Evolutionary conservation across 2,113 vertebrate genomes (phyloP), one percentile per base, ranked within the genome.

Genomic region (Cyprinus carpio): DNA sequence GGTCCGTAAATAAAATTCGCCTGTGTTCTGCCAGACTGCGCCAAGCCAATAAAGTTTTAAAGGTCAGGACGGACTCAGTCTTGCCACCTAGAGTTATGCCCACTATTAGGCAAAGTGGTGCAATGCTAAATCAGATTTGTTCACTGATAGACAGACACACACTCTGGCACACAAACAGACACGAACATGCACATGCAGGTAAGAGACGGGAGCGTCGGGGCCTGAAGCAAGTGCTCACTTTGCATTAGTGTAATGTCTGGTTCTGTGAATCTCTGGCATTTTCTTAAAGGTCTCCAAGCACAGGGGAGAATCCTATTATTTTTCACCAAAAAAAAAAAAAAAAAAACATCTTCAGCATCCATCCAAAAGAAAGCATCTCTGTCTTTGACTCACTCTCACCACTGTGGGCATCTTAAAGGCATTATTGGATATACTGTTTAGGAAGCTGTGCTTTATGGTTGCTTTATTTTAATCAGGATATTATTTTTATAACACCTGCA

Each of bases 241-340:
- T 86, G 86, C 88, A 92, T 93, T 90, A 92, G 67, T 8, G 82
- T 86, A 69, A 85, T 27, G 77, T 20, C 74, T 31, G 60, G 15
- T 67, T 76, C 87, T 87, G 87, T 86, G 87, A 90, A 87, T 89
- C 90, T 89, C 87, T 94, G 93, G 88, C 92, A 93, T 94, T 94
- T 93, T 84, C 65, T 69, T 80, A 92, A 93, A 94, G 91, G 91
- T 92, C 92, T 90, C 87, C n/a, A 86, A 86, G 72, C 89, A 82
- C 84, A 90, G 69, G 79, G 85, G 87, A 90, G 84, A 85, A 54
- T 81, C 43, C 4, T 4, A 54, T 76, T 54, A 49, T 75, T 4
- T 75, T 51, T 25, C 51, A 49, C 49, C 43, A 27, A 15, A 25
- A 51, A 49, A 49, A 43, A 46, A 49, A 43, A 46, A 12, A 25